A percentile compares a stretch with the other conserved stretches of the same genome.
These are phyloP conservation scores for Mycteria americana DNA, from an alignment of 2,797 vertebrate species.

Conservation along the genomic window DNA sequence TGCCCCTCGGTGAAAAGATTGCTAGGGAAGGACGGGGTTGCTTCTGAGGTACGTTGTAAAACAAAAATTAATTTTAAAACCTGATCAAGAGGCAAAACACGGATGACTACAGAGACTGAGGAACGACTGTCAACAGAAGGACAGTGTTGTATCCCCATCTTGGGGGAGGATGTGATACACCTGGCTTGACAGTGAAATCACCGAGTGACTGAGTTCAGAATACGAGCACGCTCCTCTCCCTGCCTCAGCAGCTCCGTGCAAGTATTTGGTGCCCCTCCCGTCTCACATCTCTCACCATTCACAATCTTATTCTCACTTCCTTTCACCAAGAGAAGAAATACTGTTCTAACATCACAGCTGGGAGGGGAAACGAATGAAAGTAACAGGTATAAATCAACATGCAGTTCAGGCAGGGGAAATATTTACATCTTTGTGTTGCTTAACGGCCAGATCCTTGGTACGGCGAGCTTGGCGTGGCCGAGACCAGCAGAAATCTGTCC, in stretches of 20 bases:
- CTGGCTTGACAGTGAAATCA: not conserved
- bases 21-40: not conserved
- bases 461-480: rapidly evolving
- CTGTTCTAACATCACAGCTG: not conserved
- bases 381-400: not conserved
- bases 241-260: not conserved
- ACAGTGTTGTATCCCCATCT: not conserved
- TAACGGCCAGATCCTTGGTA: not conserved
- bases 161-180: not conserved
- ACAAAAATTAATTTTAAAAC: not conserved
- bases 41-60: not conserved
- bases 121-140: not conserved
- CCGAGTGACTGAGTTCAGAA: rapidly evolving
- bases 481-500: not conserved
- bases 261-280: rapidly evolving
- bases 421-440: not conserved
- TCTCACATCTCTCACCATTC: not conserved
- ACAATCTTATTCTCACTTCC: not conserved
- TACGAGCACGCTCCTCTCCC: rapidly evolving
- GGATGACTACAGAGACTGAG: not conserved
- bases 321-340: not conserved
- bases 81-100: not conserved
- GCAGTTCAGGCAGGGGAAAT: not conserved
- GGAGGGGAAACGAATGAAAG: not conserved
- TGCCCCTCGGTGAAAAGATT: not conserved